Conservation (phyloP, 2,888 invertebrate species). For the Coenonympha glycerion region DNA sequence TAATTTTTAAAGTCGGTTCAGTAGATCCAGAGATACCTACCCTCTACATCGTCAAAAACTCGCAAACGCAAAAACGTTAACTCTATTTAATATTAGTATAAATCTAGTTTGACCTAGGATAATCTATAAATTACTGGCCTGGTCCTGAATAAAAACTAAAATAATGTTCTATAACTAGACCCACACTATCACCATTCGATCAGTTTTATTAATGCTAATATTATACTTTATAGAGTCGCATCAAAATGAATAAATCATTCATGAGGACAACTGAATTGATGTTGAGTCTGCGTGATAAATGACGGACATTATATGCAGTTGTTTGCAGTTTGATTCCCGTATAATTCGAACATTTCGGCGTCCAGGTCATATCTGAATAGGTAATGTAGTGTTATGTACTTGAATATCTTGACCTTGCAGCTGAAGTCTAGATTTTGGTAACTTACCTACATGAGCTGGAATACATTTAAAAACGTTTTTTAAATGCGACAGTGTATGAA, state of each 20-base stretch:
- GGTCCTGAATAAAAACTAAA: background rate
- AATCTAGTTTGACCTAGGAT: too few species aligned
- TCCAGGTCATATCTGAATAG: conserved; percentile 53
- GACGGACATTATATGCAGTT: conserved; percentile 55
- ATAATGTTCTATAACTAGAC: background rate
- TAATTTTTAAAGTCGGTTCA: too few species aligned
- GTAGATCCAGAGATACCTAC: too few species aligned
- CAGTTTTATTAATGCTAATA: conserved; percentile 57
- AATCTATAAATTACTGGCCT: too few species aligned
- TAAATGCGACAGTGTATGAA: background rate
- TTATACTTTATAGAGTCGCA: conserved; percentile 45
- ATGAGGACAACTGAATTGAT: conserved; percentile 50
- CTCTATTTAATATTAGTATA: too few species aligned
- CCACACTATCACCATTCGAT: conserved; percentile 30
- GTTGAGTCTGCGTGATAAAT: conserved; percentile 49
- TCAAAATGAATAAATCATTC: conserved; percentile 42
- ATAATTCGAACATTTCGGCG: conserved; percentile 60
- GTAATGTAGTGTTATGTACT: conserved; percentile 31
- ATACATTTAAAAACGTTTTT: background rate
- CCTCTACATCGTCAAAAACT: too few species aligned
- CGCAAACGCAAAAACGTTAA: too few species aligned
- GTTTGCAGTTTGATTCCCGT: conserved; percentile 52
- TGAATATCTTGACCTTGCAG: conserved; percentile 45
- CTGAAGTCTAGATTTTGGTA: conserved; percentile 2
- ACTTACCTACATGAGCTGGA: background rate